phyloP scores from a whole-genome alignment of 2,113 vertebrate genomes.

The Osmerus eperlanus region DNA sequence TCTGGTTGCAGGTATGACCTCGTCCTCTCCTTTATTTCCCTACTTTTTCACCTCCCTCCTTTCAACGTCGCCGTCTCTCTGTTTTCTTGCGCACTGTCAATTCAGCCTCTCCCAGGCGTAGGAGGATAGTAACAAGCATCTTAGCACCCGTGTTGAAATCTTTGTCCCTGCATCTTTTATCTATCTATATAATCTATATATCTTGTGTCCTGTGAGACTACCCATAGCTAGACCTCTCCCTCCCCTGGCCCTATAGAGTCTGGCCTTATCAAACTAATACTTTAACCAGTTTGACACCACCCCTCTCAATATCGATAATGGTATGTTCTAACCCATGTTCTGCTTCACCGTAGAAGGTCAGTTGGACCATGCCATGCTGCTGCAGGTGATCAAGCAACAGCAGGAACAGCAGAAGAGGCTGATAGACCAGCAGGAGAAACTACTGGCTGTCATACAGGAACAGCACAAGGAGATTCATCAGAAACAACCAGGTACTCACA shows the following conservation, averaged over 20 bases:
- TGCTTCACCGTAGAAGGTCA: constrained; percentile 75
- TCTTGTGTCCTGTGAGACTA: too few relatives aligned
- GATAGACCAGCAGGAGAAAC: constrained; percentile 93
- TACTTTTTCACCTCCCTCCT: neutral
- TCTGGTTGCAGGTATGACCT: constrained; percentile 70
- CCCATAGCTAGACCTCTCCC: too few relatives aligned
- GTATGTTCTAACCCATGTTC: neutral
- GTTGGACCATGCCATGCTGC: constrained; percentile 84
- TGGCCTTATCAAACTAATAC: neutral
- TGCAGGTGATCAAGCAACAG: constrained; percentile 95
- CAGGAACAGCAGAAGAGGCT: constrained; percentile 95
- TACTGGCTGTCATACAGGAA: constrained; percentile 90
- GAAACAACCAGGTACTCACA: constrained; percentile 61
- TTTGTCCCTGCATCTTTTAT: too few relatives aligned
- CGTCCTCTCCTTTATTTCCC: constrained; percentile 24
- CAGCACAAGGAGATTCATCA: constrained; percentile 98
- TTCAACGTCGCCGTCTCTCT: constrained; percentile 12
- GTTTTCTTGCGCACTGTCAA: neutral
- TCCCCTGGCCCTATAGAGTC: too few relatives aligned
- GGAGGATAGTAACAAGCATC: too few relatives aligned
- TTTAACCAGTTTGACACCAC: neutral
- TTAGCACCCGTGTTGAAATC: too few relatives aligned
- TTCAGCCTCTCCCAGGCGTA: too few relatives aligned
- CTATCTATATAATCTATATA: too few relatives aligned
- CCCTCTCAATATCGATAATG: neutral